Base-by-base conservation (phyloP, 2,113 vertebrate species). In the Catharus bicknelli region DNA sequence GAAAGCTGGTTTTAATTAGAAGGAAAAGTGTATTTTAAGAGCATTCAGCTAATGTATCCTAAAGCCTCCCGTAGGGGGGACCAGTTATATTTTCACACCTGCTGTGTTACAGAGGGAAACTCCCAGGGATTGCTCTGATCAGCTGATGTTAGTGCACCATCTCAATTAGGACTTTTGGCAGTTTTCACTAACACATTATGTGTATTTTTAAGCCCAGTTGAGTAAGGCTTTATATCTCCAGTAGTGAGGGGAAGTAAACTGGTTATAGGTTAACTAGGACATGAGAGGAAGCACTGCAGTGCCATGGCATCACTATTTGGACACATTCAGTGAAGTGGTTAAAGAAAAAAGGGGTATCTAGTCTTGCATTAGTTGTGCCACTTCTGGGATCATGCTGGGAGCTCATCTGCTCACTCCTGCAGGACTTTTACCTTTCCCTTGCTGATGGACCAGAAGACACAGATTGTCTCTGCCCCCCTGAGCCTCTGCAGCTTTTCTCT, bases 1-100 rank as follows among this genome's bases (percentile, higher is more conserved):
- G 64, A 43, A 78, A 84, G 54, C 77, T 90, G 87, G 26, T 83
- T 89, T 91, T 66, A 92, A 93, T 91, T 91, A 92, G 66, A 73
- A 76, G 58, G 77, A 79, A 79, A 89, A 79, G 26, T 55, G 48
- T 80, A 67, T 67, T 93, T 96, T 90, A 69, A 76, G 90, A 92
- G 76, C 63, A 86, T 90, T 87, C 43, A 47, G 50, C 62, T 69
- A 87, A 92, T 77, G 59, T n/a, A 58, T 85, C 75, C 78, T 74
- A 69, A 93, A 85, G 23, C 42, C 30, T 89, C 51, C 63, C 0
- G 0, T 23, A 30, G 75, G 58, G 66, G 36, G 38, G 40, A 85
- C 26, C 67, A 87, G 58, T 69, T 80, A 5, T 43, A 27, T 85
- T 92, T 90, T 85, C 4, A 1, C 84, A 91, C 70, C 83, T 93